These are phyloP conservation scores for Drosophila asahinai DNA, from an alignment of 1,140 invertebrate genomes.

Conservation along the genomic window DNA sequence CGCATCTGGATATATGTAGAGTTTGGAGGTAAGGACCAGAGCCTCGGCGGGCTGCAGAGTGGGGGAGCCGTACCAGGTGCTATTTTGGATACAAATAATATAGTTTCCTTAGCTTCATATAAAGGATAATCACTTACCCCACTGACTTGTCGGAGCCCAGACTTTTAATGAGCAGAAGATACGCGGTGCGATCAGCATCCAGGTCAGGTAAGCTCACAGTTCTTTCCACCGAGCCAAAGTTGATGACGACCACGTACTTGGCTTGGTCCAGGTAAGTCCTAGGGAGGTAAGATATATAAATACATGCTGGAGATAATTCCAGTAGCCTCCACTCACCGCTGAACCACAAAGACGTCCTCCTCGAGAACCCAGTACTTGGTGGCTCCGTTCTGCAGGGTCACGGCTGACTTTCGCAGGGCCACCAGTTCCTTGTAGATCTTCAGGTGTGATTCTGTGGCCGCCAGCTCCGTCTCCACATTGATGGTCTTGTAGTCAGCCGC, in stretches of 20 bases:
- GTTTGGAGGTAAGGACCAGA: constrained; percentile 35
- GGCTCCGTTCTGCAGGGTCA: constrained; percentile 49
- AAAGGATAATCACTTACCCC: constrained; percentile 27
- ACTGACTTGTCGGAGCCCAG: constrained; percentile 45
- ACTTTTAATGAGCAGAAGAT: constrained; percentile 51
- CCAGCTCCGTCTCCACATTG: constrained; percentile 52
- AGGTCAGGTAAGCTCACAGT: constrained; percentile 53
- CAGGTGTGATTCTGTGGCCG: constrained; percentile 46
- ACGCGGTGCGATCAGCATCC: constrained; percentile 47
- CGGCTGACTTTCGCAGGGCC: constrained; percentile 38
- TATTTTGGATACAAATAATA: background rate
- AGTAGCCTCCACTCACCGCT: constrained; percentile 33
- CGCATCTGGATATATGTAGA: constrained; percentile 11
- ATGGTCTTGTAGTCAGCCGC: constrained; percentile 86
- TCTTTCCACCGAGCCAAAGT: constrained; percentile 41
- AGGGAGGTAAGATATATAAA: background rate
- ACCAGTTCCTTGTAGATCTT: constrained; percentile 61
- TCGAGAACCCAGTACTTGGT: constrained; percentile 51
- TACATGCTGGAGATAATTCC: too few species aligned
- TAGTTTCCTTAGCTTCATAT: too few species aligned
- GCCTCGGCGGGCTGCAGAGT: constrained; percentile 46
- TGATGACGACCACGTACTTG: constrained; percentile 58
- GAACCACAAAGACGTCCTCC: constrained; percentile 58
- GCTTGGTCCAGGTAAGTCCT: constrained; percentile 25
- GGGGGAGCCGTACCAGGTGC: background rate